Percentiles rank a stretch among this genome's conserved stretches.
Evolutionary conservation across 2,888 invertebrate species (phyloP).

Genomic region (Xylocampa areola): DNA sequence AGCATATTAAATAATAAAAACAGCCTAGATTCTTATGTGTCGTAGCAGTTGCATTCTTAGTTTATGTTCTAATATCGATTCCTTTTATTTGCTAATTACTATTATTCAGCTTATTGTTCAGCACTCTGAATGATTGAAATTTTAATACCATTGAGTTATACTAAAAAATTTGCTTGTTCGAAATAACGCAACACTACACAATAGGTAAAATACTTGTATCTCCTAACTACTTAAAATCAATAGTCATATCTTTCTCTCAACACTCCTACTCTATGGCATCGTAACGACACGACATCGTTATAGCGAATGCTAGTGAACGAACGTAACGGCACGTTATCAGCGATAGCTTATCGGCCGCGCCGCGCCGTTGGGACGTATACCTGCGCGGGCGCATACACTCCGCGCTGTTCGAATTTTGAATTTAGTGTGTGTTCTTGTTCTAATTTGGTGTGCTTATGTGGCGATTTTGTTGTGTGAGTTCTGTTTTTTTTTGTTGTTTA

Average conservation of each 20-base stretch:
- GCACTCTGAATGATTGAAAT: too few relatives aligned
- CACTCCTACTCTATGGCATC: constrained; percentile 55
- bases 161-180: too few relatives aligned
- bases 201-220: constrained; percentile 18
- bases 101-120: too few relatives aligned
- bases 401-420: constrained; percentile 54
- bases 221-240: not conserved
- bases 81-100: too few relatives aligned
- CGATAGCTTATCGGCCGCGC: constrained; percentile 66
- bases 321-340: constrained; percentile 69
- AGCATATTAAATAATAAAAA: too few relatives aligned
- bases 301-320: constrained; percentile 57
- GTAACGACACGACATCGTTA: constrained; percentile 62
- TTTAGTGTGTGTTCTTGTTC: constrained; percentile 39
- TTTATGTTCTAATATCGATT: too few relatives aligned
- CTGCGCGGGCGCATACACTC: constrained; percentile 36
- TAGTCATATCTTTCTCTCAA: constrained; percentile 3
- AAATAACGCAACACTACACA: not conserved
- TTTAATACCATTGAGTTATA: too few relatives aligned
- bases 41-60: too few relatives aligned
- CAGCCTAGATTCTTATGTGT: too few relatives aligned
- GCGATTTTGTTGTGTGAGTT: constrained; percentile 28
- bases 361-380: constrained; percentile 48
- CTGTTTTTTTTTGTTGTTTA: not conserved
- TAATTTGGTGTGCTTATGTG: not conserved